Base-by-base conservation (phyloP, 2,113 vertebrate genomes). In the Ammodramus savannarum region DNA sequence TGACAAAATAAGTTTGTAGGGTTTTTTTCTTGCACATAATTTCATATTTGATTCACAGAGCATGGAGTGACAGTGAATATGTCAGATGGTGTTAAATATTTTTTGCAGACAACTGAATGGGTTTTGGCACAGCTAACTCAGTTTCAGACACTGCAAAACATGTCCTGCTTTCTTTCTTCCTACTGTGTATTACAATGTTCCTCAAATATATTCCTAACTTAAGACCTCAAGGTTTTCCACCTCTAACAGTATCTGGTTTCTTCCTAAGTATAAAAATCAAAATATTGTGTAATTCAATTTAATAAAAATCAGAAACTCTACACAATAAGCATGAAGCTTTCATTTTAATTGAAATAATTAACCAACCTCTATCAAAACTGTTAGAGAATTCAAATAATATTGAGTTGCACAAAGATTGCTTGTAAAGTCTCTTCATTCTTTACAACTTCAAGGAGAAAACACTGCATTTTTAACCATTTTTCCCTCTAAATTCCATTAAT, bases 71-170 rank as follows among this genome's bases (percentile, higher is more conserved):
- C 71, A 94, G 74, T 78, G 68, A 93, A 65, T 95, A 86, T 90
- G 92, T 95, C 95, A 94, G 72, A 92, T 55, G 31, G 65, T 85
- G 76, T 89, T 95, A 95, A 96, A 85, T 92, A 86, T 78, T 92
- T 81, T 95, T 91, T 93, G 55, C 51, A 71, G 90, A 95, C 32
- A 85, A 62, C 88, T 90, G 94, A 95, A 96, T 89, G 73, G 55
- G n/a, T 85, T 96, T 93, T 96, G 93, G 95, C 95, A 95, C 72
- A 68, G 90, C 88, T 85, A 86, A 94, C 83, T 85, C 92, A 31
- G 73, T 87, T 95, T 93, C 61, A 93, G 89, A 94, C 31, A 51
- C 74, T 62, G 81, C 32, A 89, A 84, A 91, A 72, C 63, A 95
- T 91, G 12, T 73, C 58, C 32, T 89, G 69, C 18, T 92, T 92